Evolutionary conservation across 1,140 invertebrate genomes (phyloP).

Genomic region (Mamestra configurata): DNA sequence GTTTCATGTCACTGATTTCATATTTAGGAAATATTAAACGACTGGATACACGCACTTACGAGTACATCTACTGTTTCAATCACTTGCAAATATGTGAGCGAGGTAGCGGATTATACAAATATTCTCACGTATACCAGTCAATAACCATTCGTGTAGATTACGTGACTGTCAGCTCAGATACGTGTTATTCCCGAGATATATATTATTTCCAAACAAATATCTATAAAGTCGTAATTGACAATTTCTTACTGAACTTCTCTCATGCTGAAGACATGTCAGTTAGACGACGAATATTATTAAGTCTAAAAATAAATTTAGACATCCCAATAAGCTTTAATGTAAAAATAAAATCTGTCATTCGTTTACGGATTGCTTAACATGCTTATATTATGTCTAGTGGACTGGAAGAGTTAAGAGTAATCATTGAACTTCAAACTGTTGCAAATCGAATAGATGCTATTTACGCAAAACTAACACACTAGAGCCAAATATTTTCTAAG

Average conservation of each 20-base stretch:
- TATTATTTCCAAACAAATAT: constrained; percentile 40
- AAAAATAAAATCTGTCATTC: neutral
- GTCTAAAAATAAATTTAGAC: neutral
- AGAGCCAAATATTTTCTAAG: constrained; percentile 57
- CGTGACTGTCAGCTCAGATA: constrained; percentile 71
- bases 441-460: neutral
- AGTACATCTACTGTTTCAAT: neutral
- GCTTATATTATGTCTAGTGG: neutral
- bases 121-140: constrained; percentile 80
- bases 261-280: neutral
- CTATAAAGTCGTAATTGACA: constrained; percentile 42
- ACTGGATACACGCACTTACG: constrained; percentile 63
- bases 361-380: neutral
- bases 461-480: constrained; percentile 43
- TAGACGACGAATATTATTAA: neutral
- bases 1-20: constrained; percentile 61
- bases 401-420: neutral
- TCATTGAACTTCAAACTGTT: neutral
- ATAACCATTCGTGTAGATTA: constrained; percentile 66
- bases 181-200: constrained; percentile 46
- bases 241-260: constrained; percentile 14
- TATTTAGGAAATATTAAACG: constrained; percentile 65
- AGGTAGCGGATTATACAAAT: constrained; percentile 71
- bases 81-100: constrained; percentile 21
- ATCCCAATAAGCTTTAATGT: neutral